Conservation (phyloP, 2,797 vertebrate species). For the Sarcophilus harrisii region DNA sequence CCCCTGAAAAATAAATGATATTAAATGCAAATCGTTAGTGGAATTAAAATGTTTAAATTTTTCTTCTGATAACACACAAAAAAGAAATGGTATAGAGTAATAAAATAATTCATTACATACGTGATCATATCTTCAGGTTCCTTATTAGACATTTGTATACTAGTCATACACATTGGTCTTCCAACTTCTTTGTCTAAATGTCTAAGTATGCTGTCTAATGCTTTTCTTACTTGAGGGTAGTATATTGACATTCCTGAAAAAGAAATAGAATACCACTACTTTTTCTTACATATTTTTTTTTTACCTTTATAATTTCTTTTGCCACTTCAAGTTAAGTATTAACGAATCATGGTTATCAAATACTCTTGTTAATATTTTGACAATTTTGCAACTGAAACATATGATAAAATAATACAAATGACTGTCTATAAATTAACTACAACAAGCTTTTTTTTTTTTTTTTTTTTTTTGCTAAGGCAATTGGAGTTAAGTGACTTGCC, state of each 20-base stretch:
- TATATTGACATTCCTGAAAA: conserved; percentile 96
- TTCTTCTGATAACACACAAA: neutral
- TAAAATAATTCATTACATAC: conserved; percentile 85
- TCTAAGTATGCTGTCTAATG: conserved; percentile 96
- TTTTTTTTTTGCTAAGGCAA: too few species aligned
- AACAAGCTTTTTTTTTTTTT: neutral
- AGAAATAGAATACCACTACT: neutral
- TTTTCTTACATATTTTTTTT: neutral
- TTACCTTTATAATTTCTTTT: neutral
- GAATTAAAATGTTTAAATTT: neutral
- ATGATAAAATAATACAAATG: neutral
- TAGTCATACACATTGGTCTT: conserved; percentile 99
- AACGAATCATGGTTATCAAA: neutral
- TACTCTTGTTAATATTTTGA: neutral
- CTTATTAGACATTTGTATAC: conserved; percentile 98
- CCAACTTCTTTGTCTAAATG: conserved; percentile 99
- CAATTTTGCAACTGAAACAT: neutral
- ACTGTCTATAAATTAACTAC: neutral
- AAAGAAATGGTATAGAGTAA: neutral
- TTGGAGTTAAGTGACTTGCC: too few species aligned
- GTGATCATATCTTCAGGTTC: conserved; percentile 99
- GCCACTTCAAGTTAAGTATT: neutral
- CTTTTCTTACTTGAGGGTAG: conserved; percentile 98
- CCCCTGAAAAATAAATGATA: conserved; percentile 88
- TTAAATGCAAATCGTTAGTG: neutral